A percentile compares a stretch with the other conserved stretches of the same genome.
phyloP scores from a whole-genome alignment of 2,113 vertebrate genomes.

The Hypomesus transpacificus region DNA sequence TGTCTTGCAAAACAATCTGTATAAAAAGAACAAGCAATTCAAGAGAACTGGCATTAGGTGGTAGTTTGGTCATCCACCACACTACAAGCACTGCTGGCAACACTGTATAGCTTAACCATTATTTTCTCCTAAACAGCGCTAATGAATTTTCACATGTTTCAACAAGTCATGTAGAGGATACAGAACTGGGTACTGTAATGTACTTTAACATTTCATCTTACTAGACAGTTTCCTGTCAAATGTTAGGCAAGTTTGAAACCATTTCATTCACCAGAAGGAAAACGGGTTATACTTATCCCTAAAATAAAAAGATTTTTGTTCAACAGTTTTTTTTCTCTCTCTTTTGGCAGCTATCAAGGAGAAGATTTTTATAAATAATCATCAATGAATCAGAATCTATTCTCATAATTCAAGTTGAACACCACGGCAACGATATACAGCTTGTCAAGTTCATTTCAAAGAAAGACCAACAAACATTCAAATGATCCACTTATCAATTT shows the following conservation, averaged over 20 bases:
- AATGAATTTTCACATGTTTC: constrained; percentile 20
- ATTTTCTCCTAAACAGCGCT: constrained; percentile 44
- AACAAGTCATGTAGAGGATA: constrained; percentile 25
- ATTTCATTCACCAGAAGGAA: constrained; percentile 19
- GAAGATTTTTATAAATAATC: not conserved
- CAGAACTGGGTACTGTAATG: not conserved
- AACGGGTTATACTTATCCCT: not conserved
- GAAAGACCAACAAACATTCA: constrained; percentile 37
- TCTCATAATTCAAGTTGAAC: constrained; percentile 21
- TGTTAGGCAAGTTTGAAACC: constrained; percentile 28
- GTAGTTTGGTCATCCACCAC: constrained; percentile 6
- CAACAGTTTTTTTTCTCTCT: not conserved
- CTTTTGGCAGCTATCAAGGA: constrained; percentile 1
- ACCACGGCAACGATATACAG: constrained; percentile 36
- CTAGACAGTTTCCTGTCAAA: not conserved
- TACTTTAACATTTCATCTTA: not conserved
- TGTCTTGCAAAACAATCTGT: constrained; percentile 40
- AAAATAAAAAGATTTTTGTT: not conserved
- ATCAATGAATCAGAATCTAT: constrained; percentile 4
- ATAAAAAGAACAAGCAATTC: constrained; percentile 43
- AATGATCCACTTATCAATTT: constrained; percentile 32
- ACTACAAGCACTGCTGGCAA: constrained; percentile 50
- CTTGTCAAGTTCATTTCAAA: constrained; percentile 19
- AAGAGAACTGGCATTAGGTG: too few relatives aligned
- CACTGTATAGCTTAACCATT: constrained; percentile 41